phyloP scores from a whole-genome alignment of 2,797 vertebrate species.

The Microctenopoma stevenorrisi region DNA sequence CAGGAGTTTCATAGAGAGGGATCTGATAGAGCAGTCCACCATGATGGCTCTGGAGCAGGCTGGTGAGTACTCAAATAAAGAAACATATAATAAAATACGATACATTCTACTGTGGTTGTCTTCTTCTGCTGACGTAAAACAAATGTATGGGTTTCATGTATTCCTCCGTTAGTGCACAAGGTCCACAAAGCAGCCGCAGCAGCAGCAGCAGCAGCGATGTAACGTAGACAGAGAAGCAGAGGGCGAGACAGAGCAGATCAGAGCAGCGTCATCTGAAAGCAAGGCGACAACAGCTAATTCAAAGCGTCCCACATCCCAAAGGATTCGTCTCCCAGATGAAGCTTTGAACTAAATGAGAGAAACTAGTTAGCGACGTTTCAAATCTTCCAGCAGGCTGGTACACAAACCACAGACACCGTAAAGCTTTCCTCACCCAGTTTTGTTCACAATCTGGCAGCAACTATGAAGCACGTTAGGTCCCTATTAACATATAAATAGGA shows the following conservation, averaged over 20 bases:
- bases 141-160: neutral
- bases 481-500: constrained; percentile 14
- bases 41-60: constrained; percentile 98
- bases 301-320: constrained; percentile 55
- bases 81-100: neutral
- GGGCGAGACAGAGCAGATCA: constrained; percentile 43
- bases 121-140: constrained; percentile 25
- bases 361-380: constrained; percentile 58
- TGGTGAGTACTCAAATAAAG: constrained; percentile 77
- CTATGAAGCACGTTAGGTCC: constrained; percentile 6
- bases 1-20: constrained; percentile 95
- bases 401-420: constrained; percentile 21
- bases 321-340: constrained; percentile 52
- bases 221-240: constrained; percentile 36
- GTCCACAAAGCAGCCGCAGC: constrained; percentile 20
- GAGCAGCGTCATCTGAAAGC: constrained; percentile 57
- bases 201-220: constrained; percentile 18
- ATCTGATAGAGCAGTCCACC: constrained; percentile 97
- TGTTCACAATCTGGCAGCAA: constrained; percentile 2
- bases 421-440: constrained; percentile 26
- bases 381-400: constrained; percentile 35
- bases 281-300: constrained; percentile 63
- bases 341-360: constrained; percentile 56
- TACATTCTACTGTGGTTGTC: neutral
- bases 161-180: constrained; percentile 16